Conservation (phyloP, 1,140 invertebrate genomes). For the Galleria mellonella region DNA sequence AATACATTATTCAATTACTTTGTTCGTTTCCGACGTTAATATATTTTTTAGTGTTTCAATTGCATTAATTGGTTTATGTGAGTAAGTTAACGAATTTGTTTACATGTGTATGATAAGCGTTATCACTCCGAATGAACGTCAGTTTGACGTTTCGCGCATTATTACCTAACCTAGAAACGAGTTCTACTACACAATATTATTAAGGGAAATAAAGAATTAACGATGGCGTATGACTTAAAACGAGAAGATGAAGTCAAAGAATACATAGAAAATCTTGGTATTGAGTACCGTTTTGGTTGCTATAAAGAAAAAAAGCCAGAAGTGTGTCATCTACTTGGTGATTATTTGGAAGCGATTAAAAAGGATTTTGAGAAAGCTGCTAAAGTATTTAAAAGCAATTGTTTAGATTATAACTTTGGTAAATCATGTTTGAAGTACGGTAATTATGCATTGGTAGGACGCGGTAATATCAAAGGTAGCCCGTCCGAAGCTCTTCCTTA, state of each 20-base stretch:
- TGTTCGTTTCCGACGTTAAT: too few species aligned
- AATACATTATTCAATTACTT: neutral
- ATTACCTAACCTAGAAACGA: constrained; percentile 43
- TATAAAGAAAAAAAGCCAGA: constrained; percentile 75
- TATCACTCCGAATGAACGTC: constrained; percentile 36
- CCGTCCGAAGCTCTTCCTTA: constrained; percentile 79
- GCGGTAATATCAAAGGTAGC: constrained; percentile 75
- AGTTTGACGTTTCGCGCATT: constrained; percentile 40
- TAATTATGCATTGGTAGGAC: constrained; percentile 80
- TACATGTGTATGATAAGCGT: constrained; percentile 37
- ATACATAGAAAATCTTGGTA: constrained; percentile 91
- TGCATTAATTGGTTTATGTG: too few species aligned
- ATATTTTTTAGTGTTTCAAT: constrained; percentile 10
- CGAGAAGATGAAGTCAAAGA: constrained; percentile 89
- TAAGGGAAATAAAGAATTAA: constrained; percentile 24
- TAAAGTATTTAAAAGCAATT: constrained; percentile 88
- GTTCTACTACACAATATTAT: constrained; percentile 3
- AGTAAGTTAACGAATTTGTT: constrained; percentile 31
- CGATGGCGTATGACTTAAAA: constrained; percentile 81
- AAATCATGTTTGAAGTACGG: constrained; percentile 92
- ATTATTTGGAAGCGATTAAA: constrained; percentile 89
- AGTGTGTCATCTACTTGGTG: constrained; percentile 94
- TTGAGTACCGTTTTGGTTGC: constrained; percentile 94
- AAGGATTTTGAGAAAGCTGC: constrained; percentile 86
- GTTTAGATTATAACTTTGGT: constrained; percentile 86